These are phyloP conservation scores for Phalera bucephala DNA, from an alignment of 2,888 invertebrate species.

Conservation along the genomic window DNA sequence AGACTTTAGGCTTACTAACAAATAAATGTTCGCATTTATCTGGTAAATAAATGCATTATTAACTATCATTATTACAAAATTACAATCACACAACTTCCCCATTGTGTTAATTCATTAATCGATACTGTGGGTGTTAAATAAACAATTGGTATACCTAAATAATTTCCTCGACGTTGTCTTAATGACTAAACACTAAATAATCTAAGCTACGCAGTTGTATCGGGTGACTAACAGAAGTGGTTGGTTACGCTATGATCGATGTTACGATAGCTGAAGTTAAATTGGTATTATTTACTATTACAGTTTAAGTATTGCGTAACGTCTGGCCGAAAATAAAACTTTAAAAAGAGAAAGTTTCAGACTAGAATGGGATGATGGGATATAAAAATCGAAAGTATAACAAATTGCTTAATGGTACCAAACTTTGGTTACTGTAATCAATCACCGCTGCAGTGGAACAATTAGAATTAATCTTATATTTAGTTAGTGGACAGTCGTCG, in stretches of 20 bases:
- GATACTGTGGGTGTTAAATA: constrained; percentile 6
- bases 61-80: no score
- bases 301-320: constrained; percentile 38
- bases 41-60: no score
- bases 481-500: constrained; percentile 11
- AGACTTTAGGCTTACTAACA: no score
- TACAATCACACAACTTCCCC: no score
- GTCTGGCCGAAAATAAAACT: constrained; percentile 39
- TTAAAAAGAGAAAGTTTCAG: constrained; percentile 62
- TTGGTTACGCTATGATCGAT: constrained; percentile 24
- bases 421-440: constrained; percentile 45
- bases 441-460: constrained; percentile 39
- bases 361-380: constrained; percentile 54
- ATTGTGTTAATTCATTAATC: no score
- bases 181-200: constrained; percentile 21
- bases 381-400: constrained; percentile 63
- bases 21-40: no score
- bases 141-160: constrained; percentile 12
- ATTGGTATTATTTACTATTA: constrained; percentile 29
- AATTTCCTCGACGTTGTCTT: constrained; percentile 15
- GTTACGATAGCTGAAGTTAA: constrained; percentile 27
- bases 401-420: constrained; percentile 54
- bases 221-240: constrained; percentile 24
- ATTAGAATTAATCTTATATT: constrained; percentile 21
- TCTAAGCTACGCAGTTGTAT: constrained; percentile 21